These are phyloP conservation scores for Eucidaris tribuloides DNA, from an alignment of 35 echinoderm and acorn worm species.

Conservation along the genomic window DNA sequence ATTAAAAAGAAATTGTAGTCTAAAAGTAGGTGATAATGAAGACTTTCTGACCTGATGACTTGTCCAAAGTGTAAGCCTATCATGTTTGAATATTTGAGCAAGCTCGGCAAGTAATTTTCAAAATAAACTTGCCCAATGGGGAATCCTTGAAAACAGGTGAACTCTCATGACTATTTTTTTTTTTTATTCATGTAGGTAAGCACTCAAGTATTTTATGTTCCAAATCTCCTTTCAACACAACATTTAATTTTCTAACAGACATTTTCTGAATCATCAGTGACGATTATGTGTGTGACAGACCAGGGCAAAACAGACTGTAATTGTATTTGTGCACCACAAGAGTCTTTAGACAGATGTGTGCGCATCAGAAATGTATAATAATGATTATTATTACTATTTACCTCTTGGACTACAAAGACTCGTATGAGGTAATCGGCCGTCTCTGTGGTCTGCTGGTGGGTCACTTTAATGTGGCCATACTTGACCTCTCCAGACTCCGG, in stretches of 20 bases:
- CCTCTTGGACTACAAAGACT: conserved; percentile 66
- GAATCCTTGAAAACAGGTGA: too few species aligned
- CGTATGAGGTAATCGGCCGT: conserved; percentile 89
- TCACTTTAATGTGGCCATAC: conserved; percentile 62
- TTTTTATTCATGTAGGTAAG: too few species aligned
- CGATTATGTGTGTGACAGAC: neutral
- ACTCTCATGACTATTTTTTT: too few species aligned
- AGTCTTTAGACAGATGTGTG: too few species aligned
- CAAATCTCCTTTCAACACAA: neutral
- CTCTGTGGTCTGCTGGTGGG: conserved; percentile 22
- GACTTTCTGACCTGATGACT: too few species aligned
- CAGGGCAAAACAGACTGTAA: neutral
- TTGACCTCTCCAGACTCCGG: conserved; percentile 49
- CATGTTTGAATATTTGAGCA: too few species aligned
- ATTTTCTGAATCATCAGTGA: neutral
- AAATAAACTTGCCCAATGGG: too few species aligned
- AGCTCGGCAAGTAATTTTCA: too few species aligned
- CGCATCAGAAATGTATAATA: neutral
- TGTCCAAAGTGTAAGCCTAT: too few species aligned
- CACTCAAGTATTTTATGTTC: neutral
- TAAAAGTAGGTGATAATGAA: too few species aligned
- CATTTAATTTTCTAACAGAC: neutral
- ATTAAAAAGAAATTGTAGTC: too few species aligned
- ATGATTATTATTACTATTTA: conserved; percentile 6
- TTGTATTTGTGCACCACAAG: neutral